Base-by-base conservation (phyloP, 1,140 invertebrate species). In the Pygmarrhopalites habei region DNA sequence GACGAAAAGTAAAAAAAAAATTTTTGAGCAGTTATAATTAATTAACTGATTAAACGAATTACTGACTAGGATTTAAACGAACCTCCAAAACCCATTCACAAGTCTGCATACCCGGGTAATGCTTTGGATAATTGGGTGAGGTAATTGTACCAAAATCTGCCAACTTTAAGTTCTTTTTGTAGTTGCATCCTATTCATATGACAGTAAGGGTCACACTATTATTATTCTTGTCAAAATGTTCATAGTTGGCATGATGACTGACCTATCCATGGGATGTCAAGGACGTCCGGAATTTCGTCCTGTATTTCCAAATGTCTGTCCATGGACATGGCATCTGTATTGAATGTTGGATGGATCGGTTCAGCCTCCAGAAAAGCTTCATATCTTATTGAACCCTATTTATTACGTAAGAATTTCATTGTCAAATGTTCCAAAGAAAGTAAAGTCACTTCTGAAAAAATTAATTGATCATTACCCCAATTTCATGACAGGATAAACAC, bases 31-130 rank as follows among this genome's bases (percentile, higher is more conserved):
- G n/a, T n/a, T n/a, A n/a, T n/a, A n/a, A n/a, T n/a, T n/a, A n/a
- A n/a, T n/a, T n/a, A n/a, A n/a, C n/a, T n/a, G n/a, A n/a, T n/a
- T n/a, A n/a, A n/a, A n/a, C n/a, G n/a, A n/a, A n/a, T n/a, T n/a
- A n/a, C n/a, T n/a, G n/a, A n/a, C n/a, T n/a, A n/a, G n/a, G n/a
- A n/a, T n/a, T 2, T 44, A 47, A 47, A 21, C n/a, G n/a, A n/a
- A 64, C 67, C 65, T 69, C 60, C 35, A 69, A 55, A 58, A 51
- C 35, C 67, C 67, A 69, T 55, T 63, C 43, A 57, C 67, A 69
- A 14, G 41, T 28, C 29, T 53, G 25, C 52, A 39, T 44, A 51
- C 52, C 5, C 17, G 67, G 65, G 56, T 69, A 69, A 29, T 60
- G 58, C 14, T 43, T 56, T 21, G 70, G 70, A 44, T 71, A 69